Conservation (phyloP, 2,888 invertebrate species). For the Diachrysia chrysitis region DNA sequence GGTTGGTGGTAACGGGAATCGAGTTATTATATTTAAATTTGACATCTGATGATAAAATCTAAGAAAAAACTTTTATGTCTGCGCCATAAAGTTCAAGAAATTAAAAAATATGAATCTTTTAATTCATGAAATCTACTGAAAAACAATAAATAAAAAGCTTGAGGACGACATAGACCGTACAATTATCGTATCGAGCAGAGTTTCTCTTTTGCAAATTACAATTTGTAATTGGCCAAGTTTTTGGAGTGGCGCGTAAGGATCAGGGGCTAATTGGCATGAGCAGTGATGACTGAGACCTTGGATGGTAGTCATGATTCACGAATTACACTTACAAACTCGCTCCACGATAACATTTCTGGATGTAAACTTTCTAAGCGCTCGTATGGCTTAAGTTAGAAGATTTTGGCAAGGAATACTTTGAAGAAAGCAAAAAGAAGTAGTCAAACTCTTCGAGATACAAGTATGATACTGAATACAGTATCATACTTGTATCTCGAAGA, state of each 20-base stretch:
- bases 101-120: too few species aligned
- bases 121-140: too few species aligned
- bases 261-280: conserved; percentile 67
- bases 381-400: conserved; percentile 27
- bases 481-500: too few species aligned
- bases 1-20: not conserved
- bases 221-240: conserved; percentile 72
- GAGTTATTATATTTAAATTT: too few species aligned
- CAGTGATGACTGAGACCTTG: conserved; percentile 62
- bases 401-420: conserved; percentile 20
- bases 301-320: conserved; percentile 68
- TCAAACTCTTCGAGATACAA: too few species aligned
- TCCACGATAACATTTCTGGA: conserved; percentile 70
- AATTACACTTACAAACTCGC: conserved; percentile 76
- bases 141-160: conserved; percentile 19
- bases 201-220: conserved; percentile 42
- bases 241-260: conserved; percentile 62
- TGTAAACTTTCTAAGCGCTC: conserved; percentile 60
- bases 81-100: too few species aligned
- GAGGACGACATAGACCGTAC: conserved; percentile 23
- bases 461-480: too few species aligned
- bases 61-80: too few species aligned
- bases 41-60: too few species aligned
- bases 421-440: not conserved
- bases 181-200: conserved; percentile 21